Conservation (phyloP, 2,113 vertebrate genomes). For the Butorides virescens region DNA sequence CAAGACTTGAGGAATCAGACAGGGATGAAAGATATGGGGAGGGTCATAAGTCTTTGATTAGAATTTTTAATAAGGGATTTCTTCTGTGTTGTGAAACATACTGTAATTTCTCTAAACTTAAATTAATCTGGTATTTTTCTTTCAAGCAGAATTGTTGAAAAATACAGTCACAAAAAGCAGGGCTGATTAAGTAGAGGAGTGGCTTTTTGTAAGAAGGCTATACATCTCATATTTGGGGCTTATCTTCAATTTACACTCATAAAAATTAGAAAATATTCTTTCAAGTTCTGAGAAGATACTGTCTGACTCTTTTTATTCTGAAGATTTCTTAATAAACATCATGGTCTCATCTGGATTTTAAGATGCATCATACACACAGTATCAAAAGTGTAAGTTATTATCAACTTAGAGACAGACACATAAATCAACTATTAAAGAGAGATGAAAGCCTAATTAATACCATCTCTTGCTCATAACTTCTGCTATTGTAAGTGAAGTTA, state of each 20-base stretch:
- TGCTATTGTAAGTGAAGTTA: not conserved
- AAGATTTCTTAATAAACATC: not conserved
- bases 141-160: constrained; percentile 39
- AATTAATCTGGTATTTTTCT: constrained; percentile 17
- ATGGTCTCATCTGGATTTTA: not conserved
- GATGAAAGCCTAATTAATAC: constrained; percentile 8
- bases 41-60: constrained; percentile 10
- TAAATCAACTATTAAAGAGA: constrained; percentile 9
- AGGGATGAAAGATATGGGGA: not conserved
- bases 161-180: not conserved
- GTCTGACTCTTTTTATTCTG: not conserved
- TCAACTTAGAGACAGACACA: not conserved
- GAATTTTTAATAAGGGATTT: constrained; percentile 23
- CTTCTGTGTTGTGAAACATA: constrained; percentile 18
- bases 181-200: not conserved
- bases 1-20: not conserved
- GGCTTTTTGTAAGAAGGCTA: not conserved
- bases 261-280: not conserved
- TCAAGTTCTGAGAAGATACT: not conserved
- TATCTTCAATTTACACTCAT: not conserved
- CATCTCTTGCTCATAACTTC: not conserved
- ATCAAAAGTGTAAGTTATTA: not conserved
- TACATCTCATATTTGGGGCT: not conserved
- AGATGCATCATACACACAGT: not conserved
- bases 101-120: constrained; percentile 34